phyloP scores from a whole-genome alignment of 2,797 vertebrate genomes.

The Syngnathus acus region DNA sequence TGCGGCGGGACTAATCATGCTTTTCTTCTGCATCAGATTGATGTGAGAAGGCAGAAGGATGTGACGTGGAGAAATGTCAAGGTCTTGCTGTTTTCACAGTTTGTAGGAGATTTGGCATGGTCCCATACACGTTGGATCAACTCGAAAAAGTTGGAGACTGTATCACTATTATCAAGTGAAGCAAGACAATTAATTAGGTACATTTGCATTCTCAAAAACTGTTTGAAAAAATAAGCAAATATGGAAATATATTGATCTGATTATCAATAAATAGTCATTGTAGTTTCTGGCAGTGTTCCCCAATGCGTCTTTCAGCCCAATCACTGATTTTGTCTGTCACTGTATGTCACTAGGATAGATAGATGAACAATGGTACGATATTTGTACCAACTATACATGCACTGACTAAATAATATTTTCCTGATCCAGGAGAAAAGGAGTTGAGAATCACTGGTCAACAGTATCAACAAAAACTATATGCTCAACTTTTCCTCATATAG shows the following conservation, averaged over 20 bases:
- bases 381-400: too few relatives aligned
- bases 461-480: too few relatives aligned
- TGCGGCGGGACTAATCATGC: slow-evolving; percentile 58
- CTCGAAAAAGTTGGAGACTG: slow-evolving; percentile 11
- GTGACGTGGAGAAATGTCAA: slow-evolving; percentile 60
- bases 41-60: slow-evolving; percentile 48
- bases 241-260: neutral
- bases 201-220: neutral
- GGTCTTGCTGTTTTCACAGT: slow-evolving; percentile 48
- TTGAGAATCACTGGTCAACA: too few relatives aligned
- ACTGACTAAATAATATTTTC: too few relatives aligned
- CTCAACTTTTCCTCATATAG: too few relatives aligned
- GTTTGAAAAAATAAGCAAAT: neutral
- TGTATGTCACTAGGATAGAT: too few relatives aligned
- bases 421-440: too few relatives aligned
- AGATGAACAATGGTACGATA: too few relatives aligned
- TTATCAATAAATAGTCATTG: neutral
- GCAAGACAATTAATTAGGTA: neutral
- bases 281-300: neutral
- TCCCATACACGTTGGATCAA: slow-evolving; percentile 36
- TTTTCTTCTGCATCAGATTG: slow-evolving; percentile 47
- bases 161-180: neutral
- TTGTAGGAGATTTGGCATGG: slow-evolving; percentile 31
- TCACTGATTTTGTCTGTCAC: too few relatives aligned
- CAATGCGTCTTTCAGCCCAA: neutral